Conservation (phyloP, 2,888 invertebrate species). For the Atrina japonica region DNA sequence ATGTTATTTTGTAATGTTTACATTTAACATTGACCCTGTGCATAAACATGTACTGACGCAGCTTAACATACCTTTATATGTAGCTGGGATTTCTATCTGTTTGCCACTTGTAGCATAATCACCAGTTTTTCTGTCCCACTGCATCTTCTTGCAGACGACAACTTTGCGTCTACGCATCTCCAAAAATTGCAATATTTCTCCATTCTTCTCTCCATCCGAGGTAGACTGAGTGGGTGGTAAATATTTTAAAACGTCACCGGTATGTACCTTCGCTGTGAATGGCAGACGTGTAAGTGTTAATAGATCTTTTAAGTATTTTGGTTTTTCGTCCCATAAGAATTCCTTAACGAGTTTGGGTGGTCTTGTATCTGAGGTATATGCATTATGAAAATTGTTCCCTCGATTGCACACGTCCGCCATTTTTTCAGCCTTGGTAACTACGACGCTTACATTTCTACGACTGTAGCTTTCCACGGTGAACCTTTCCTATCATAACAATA, state of each 20-base stretch:
- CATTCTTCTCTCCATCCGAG: constrained; percentile 35
- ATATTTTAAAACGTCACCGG: constrained; percentile 51
- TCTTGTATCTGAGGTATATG: too few species aligned
- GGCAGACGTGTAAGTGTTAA: constrained; percentile 54
- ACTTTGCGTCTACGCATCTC: constrained; percentile 67
- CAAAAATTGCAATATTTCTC: constrained; percentile 62
- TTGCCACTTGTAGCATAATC: constrained; percentile 69
- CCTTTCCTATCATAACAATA: not conserved
- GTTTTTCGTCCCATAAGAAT: constrained; percentile 64
- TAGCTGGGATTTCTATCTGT: constrained; percentile 65
- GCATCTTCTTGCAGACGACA: constrained; percentile 66
- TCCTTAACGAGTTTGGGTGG: constrained; percentile 34
- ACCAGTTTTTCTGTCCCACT: constrained; percentile 69
- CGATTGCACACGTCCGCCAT: constrained; percentile 33
- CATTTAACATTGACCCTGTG: not conserved
- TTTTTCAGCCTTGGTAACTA: constrained; percentile 33
- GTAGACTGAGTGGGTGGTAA: constrained; percentile 8
- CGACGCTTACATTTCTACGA: constrained; percentile 19
- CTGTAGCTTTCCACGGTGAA: not conserved
- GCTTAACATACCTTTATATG: constrained; percentile 67
- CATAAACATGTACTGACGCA: too few species aligned
- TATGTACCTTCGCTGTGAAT: constrained; percentile 51
- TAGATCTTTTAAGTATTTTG: constrained; percentile 61
- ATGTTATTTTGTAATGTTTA: not conserved
- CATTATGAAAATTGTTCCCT: too few species aligned